Evolutionary conservation across 2,113 vertebrate genomes (phyloP).

Genomic region (Myxocyprinus asiaticus): DNA sequence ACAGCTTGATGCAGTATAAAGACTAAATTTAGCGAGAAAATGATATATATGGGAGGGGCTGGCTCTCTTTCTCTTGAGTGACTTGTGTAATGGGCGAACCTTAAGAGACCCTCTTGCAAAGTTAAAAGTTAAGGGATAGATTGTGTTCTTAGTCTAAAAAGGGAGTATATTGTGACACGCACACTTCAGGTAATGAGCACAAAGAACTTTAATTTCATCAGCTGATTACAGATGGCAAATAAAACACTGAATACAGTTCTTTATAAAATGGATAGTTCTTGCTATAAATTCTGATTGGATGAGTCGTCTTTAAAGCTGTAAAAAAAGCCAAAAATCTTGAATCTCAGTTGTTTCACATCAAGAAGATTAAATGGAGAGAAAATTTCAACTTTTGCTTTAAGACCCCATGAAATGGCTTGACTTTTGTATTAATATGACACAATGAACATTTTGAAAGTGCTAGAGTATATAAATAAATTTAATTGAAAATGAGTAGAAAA

Average conservation of each 20-base stretch:
- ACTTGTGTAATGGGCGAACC: slow-evolving; percentile 4
- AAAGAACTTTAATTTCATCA: slow-evolving; percentile 56
- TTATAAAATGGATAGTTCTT: too few species aligned
- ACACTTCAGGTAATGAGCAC: slow-evolving; percentile 60
- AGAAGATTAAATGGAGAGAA: too few species aligned
- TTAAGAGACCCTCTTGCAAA: slow-evolving; percentile 6
- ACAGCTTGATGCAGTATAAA: slow-evolving; percentile 22
- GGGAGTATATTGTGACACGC: slow-evolving; percentile 50
- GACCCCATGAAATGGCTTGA: too few species aligned
- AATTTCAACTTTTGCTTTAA: too few species aligned
- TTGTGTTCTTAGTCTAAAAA: neutral
- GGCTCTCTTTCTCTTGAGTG: slow-evolving; percentile 8
- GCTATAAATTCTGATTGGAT: too few species aligned
- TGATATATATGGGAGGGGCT: neutral
- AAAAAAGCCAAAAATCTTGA: too few species aligned
- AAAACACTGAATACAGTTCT: slow-evolving; percentile 67
- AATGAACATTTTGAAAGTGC: too few species aligned
- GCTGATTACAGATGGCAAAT: slow-evolving; percentile 66
- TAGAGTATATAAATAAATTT: too few species aligned
- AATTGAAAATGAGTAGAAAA: too few species aligned
- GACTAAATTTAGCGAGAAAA: slow-evolving; percentile 14
- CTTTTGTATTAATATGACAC: too few species aligned
- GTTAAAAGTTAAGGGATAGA: slow-evolving; percentile 13
- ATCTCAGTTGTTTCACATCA: too few species aligned
- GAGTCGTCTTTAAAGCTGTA: too few species aligned